phyloP scores from a whole-genome alignment of 2,888 invertebrate genomes.

The Cheilosia scutellata region DNA sequence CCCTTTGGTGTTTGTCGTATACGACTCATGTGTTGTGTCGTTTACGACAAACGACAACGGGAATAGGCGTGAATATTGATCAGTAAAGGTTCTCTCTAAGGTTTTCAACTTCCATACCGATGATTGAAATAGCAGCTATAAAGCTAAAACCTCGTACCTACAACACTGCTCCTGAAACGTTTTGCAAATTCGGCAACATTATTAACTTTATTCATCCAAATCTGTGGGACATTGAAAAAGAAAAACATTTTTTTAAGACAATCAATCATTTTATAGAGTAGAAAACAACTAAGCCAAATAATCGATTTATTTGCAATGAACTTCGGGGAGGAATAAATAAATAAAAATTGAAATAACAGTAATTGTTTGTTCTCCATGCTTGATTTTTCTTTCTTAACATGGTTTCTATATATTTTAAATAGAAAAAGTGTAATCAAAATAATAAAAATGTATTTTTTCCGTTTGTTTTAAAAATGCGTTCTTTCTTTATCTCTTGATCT shows the following conservation, averaged over 20 bases:
- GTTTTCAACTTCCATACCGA: too few species aligned
- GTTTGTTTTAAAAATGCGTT: slow-evolving; percentile 66
- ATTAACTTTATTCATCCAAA: background rate
- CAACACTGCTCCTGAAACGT: too few species aligned
- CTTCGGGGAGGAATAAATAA: slow-evolving; percentile 3
- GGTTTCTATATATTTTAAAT: slow-evolving; percentile 62
- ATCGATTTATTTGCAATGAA: slow-evolving; percentile 24
- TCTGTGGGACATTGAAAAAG: background rate
- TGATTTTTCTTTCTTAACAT: slow-evolving; percentile 42
- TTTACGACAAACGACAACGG: too few species aligned
- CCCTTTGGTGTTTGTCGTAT: too few species aligned
- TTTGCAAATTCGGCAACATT: too few species aligned
- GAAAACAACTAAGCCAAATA: slow-evolving; percentile 2
- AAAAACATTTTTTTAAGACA: background rate
- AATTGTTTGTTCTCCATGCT: slow-evolving; percentile 60
- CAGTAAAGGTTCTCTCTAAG: too few species aligned
- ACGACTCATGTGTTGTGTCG: too few species aligned
- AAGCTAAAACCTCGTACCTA: too few species aligned
- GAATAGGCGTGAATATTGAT: too few species aligned
- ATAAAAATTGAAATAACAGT: slow-evolving; percentile 22
- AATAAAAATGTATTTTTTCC: slow-evolving; percentile 63
- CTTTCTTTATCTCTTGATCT: slow-evolving; percentile 58
- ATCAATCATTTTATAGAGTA: background rate
- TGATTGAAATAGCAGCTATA: too few species aligned
- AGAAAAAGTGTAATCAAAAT: slow-evolving; percentile 69